A percentile compares a stretch with the other conserved stretches of the same genome.
Evolutionary conservation across 1,140 invertebrate genomes (phyloP).

Genomic region (Olivierus martensii): DNA sequence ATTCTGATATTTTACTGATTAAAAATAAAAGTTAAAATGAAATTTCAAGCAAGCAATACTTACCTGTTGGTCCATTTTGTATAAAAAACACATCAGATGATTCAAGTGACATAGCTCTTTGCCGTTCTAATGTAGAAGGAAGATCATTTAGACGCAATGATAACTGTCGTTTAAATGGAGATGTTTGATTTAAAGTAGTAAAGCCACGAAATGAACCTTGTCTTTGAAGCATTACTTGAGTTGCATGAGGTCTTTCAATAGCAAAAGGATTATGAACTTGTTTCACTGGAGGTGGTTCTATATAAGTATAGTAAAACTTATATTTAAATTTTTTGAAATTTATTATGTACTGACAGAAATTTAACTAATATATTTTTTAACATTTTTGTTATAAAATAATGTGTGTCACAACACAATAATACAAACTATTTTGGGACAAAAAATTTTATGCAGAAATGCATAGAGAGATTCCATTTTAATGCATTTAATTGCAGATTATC

Average conservation of each 20-base stretch:
- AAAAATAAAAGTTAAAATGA: too few species aligned
- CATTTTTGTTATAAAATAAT: too few species aligned
- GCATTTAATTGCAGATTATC: too few species aligned
- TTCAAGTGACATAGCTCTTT: constrained; percentile 30
- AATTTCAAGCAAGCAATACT: too few species aligned
- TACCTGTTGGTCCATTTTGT: constrained; percentile 3
- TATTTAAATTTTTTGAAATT: too few species aligned
- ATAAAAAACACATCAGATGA: constrained; percentile 11
- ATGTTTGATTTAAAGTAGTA: constrained; percentile 57
- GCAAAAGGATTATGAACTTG: constrained; percentile 70
- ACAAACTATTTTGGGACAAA: too few species aligned
- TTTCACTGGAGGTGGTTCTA: constrained; percentile 34
- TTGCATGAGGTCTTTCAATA: constrained; percentile 88
- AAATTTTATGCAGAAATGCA: too few species aligned
- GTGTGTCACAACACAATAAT: too few species aligned
- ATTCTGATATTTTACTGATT: too few species aligned
- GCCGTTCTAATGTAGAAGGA: constrained; percentile 79
- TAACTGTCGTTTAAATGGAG: constrained; percentile 90
- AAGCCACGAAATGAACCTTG: constrained; percentile 87
- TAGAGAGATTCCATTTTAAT: too few species aligned
- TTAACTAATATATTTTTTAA: too few species aligned
- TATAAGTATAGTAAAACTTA: constrained; percentile 16
- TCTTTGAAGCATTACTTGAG: constrained; percentile 74
- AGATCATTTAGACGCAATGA: constrained; percentile 83
- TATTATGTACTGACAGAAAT: too few species aligned